These are phyloP conservation scores for Stegana nigrithorax DNA, from an alignment of 2,888 invertebrate genomes.

Conservation along the genomic window DNA sequence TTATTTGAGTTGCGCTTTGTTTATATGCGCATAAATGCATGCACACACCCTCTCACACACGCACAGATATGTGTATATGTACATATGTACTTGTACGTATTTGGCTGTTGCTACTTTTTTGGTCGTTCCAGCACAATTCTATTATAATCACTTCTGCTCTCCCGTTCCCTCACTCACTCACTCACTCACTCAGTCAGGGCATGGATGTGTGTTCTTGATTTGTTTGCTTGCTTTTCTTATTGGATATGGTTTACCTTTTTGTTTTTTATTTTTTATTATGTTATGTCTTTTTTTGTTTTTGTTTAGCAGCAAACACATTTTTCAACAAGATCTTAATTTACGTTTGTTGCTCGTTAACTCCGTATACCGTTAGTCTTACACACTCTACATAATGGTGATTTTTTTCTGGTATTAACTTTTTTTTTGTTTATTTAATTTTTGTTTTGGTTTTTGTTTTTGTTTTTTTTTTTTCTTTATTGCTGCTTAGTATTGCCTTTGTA, in stretches of 20 bases:
- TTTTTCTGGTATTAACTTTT: no score
- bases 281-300: slow-evolving; percentile 14
- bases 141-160: no score
- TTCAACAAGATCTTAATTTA: slow-evolving; percentile 57
- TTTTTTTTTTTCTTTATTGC: slow-evolving; percentile 18
- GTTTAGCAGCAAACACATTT: slow-evolving; percentile 21
- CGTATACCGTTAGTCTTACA: slow-evolving; percentile 54
- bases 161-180: no score
- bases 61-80: not conserved
- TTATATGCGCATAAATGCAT: no score
- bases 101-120: slow-evolving; percentile 41
- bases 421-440: slow-evolving; percentile 14
- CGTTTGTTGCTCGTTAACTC: slow-evolving; percentile 60
- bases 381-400: no score
- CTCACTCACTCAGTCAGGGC: no score
- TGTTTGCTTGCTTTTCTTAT: slow-evolving; percentile 13
- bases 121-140: slow-evolving; percentile 25
- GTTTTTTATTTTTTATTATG: not conserved
- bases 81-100: slow-evolving; percentile 2
- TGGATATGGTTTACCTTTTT: not conserved
- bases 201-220: slow-evolving; percentile 5
- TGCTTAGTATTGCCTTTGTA: no score
- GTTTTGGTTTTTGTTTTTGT: not conserved
- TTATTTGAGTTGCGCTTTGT: slow-evolving; percentile 25
- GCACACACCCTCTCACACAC: slow-evolving; percentile 11